These are phyloP conservation scores for Podarcis raffonei DNA, from an alignment of 2,113 vertebrate species.

Conservation along the genomic window DNA sequence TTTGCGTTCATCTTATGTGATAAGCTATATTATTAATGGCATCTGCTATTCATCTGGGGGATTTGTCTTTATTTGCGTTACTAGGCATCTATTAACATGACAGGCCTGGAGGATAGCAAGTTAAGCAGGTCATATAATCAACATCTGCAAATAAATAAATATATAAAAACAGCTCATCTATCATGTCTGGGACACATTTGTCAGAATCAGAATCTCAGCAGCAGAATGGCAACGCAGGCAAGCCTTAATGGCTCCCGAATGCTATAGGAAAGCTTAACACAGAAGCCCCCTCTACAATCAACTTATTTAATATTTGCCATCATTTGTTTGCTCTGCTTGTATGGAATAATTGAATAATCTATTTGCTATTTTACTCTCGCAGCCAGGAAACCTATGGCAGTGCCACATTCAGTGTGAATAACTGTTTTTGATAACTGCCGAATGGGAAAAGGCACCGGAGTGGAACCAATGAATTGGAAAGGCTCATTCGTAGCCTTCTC, in stretches of 20 bases:
- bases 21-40: slow-evolving; percentile 11
- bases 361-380: slow-evolving; percentile 55
- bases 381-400: slow-evolving; percentile 40
- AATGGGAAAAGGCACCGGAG: slow-evolving; percentile 41
- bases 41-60: slow-evolving; percentile 24
- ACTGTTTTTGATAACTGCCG: slow-evolving; percentile 39
- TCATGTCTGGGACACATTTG: slow-evolving; percentile 68
- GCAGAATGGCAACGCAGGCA: slow-evolving; percentile 54
- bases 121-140: slow-evolving; percentile 64
- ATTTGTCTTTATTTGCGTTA: slow-evolving; percentile 59
- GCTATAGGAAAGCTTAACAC: slow-evolving; percentile 56
- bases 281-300: slow-evolving; percentile 53
- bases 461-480: slow-evolving; percentile 60
- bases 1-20: neutral
- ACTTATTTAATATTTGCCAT: slow-evolving; percentile 69
- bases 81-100: slow-evolving; percentile 59
- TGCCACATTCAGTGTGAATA: slow-evolving; percentile 45
- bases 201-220: slow-evolving; percentile 55
- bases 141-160: slow-evolving; percentile 59
- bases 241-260: slow-evolving; percentile 74
- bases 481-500: slow-evolving; percentile 49
- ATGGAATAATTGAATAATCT: slow-evolving; percentile 68
- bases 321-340: slow-evolving; percentile 58
- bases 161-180: slow-evolving; percentile 63
- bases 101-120: slow-evolving; percentile 47